A percentile compares a stretch with the other conserved stretches of the same genome.
Evolutionary conservation across 1,140 invertebrate species (phyloP).

Genomic region (Zaprionus capensis): DNA sequence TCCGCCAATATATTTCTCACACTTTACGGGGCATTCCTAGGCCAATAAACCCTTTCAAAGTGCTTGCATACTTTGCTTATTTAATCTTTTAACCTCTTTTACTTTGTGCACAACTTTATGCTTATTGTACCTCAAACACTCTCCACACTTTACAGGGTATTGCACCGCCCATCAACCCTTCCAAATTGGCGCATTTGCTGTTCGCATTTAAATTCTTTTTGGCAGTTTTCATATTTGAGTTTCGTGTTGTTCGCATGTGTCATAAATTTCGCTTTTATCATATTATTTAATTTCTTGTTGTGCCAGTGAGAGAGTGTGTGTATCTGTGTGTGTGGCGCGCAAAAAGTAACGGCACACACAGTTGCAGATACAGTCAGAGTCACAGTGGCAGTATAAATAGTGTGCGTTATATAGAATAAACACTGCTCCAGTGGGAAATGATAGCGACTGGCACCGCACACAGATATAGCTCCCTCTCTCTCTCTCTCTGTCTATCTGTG

Average conservation of each 20-base stretch:
- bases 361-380: not conserved
- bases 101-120: too few species aligned
- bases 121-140: too few species aligned
- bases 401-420: constrained; percentile 40
- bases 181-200: not conserved
- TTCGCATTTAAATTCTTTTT: constrained; percentile 33
- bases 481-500: not conserved
- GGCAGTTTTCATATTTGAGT: constrained; percentile 34
- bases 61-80: too few species aligned
- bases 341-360: constrained; percentile 45
- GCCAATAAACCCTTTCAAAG: too few species aligned
- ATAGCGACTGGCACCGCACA: constrained; percentile 37
- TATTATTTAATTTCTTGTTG: constrained; percentile 76
- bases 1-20: not conserved
- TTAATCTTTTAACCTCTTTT: too few species aligned
- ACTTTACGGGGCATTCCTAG: not conserved
- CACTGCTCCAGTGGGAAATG: constrained; percentile 52
- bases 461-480: not conserved
- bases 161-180: not conserved
- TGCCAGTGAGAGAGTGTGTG: constrained; percentile 2
- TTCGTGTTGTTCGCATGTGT: constrained; percentile 57
- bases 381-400: not conserved
- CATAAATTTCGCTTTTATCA: constrained; percentile 82
- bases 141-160: not conserved
- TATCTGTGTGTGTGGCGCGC: constrained; percentile 36